phyloP scores from a whole-genome alignment of 64 coral and sea anemone genomes.

The Montipora cactus region DNA sequence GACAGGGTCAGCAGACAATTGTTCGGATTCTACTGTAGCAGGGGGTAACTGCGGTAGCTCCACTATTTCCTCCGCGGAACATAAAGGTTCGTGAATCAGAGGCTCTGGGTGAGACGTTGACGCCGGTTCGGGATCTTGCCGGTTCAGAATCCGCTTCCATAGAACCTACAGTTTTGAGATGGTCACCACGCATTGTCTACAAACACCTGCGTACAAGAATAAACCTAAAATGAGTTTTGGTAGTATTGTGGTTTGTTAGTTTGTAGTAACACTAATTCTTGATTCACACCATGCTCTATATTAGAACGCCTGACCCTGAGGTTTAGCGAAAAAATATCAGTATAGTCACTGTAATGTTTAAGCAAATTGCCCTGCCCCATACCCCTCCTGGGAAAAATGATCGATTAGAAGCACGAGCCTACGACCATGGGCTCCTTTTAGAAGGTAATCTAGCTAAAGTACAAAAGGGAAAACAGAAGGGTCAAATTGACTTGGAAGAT shows the following conservation, averaged over 20 bases:
- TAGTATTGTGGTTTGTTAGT: constrained; percentile 1
- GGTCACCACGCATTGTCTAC: constrained; percentile 31
- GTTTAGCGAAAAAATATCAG: constrained; percentile 7
- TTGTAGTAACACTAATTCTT: constrained; percentile 8
- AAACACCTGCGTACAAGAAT: constrained; percentile 5
- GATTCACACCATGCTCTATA: neutral
- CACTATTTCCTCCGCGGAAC: constrained; percentile 3
- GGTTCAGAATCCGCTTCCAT: neutral
- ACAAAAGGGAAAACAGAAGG: constrained; percentile 8
- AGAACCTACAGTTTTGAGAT: neutral
- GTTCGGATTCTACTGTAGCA: neutral
- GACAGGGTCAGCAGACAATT: no score
- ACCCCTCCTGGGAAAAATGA: constrained; percentile 10
- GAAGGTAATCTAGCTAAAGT: neutral
- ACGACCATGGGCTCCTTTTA: neutral
- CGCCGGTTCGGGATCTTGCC: constrained; percentile 1
- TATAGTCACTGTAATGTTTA: neutral
- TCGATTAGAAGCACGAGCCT: constrained; percentile 12
- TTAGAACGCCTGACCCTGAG: neutral
- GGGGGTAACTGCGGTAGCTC: constrained; percentile 10
- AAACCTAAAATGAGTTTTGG: constrained; percentile 12
- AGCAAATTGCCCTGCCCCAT: neutral
- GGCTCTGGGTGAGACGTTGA: constrained; percentile 11
- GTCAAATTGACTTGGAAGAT: constrained; percentile 11
- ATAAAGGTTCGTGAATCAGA: constrained; percentile 24